Evolutionary conservation across 2,113 vertebrate genomes (phyloP), one percentile per base, ranked within the genome.

Genomic region (Oreochromis tanganicae): DNA sequence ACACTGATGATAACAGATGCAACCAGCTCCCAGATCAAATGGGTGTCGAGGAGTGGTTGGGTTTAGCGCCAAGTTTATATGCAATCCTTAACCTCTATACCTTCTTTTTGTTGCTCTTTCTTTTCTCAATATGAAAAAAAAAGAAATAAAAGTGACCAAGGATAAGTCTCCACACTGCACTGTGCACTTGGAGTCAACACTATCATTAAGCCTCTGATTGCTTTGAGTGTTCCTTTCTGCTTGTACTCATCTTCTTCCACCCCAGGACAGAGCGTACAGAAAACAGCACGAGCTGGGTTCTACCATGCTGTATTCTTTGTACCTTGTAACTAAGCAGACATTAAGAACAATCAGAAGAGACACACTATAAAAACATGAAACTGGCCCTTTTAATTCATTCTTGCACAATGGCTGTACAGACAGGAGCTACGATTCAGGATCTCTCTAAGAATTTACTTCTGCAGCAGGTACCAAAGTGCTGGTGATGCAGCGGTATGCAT

Each of bases 41-140:
- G n/a, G 48, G n/a, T 27, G 9, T 80, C 4, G 46, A 80, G 82
- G 41, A 86, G 85, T 24, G 68, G 80, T 75, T 2, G 6, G 63
- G 41, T 55, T 50, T 2, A 4, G 5, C 7, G 56, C 86, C 85
- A 89, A 41, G 32, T 82, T 84, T 34, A 78, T 89, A 57, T 54
- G 75, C 41, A 38, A 32, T 11, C 38, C 59, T 86, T 46, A 48
- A 79, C 68, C 61, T 88, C 56, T 13, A 27, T 38, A 54, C 48
- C 54, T 56, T 83, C 14, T 75, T 85, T 82, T 87, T 85, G 78
- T 81, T 24, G 57, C 41, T 16, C n/a, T 80, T 83, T 92, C 71
- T 91, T 84, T 21, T 34, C 48, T 6, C 16, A 34, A 68, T 68
- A 21, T 38, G 10, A 66, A 66, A 21, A 2, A 46, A 11, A 68